These are phyloP conservation scores for Microctonus brassicae DNA, from an alignment of 2,888 invertebrate species.

Conservation along the genomic window DNA sequence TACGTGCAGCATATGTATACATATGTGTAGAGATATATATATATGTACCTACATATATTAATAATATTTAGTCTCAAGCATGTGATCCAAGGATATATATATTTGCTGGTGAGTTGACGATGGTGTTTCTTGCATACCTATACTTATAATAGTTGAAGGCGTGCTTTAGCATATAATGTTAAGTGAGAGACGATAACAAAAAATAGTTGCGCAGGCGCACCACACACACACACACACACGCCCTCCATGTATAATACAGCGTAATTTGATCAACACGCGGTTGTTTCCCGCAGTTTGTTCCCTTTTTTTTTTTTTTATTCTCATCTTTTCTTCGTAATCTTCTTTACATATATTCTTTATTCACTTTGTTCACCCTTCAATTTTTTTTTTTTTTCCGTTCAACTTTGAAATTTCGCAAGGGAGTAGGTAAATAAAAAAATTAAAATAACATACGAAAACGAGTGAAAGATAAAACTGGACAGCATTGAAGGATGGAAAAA, in stretches of 20 bases:
- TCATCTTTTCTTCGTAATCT: background rate
- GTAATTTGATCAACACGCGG: conserved; percentile 16
- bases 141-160: background rate
- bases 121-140: background rate
- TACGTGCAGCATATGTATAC: conserved; percentile 8
- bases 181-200: background rate
- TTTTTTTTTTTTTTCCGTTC: background rate
- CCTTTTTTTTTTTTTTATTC: conserved; percentile 3
- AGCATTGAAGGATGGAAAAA: background rate
- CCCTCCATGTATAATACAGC: background rate
- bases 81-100: conserved; percentile 4
- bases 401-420: background rate
- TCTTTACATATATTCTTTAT: background rate
- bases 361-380: background rate
- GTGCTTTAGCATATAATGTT: background rate
- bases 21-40: too few relatives aligned
- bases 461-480: background rate
- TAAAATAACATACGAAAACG: background rate
- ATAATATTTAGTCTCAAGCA: too few relatives aligned
- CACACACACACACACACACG: background rate
- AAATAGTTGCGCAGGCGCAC: conserved; percentile 1
- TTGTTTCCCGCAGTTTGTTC: conserved; percentile 7
- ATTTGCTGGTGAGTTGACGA: background rate
- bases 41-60: too few relatives aligned
- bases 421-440: conserved; percentile 13